A percentile compares a stretch with the other conserved stretches of the same genome.
phyloP scores from a whole-genome alignment of 2,888 invertebrate species.

The Minunthozetes semirufus region DNA sequence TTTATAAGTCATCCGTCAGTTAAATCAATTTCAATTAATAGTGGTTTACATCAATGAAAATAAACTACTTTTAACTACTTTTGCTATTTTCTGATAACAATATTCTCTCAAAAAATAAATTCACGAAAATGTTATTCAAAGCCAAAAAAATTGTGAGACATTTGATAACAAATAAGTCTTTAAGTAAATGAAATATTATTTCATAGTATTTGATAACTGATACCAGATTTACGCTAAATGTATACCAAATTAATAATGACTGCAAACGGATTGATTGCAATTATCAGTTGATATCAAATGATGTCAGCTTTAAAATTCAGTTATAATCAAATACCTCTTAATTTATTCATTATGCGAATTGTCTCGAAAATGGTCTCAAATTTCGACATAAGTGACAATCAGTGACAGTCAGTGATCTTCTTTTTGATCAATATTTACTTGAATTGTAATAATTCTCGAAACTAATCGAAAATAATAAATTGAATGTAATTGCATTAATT shows the following conservation, averaged over 20 bases:
- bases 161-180: background rate
- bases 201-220: too few relatives aligned
- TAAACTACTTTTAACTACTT: background rate
- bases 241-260: too few relatives aligned
- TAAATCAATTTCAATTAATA: background rate
- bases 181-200: too few relatives aligned
- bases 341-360: background rate
- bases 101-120: background rate
- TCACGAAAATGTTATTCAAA: background rate
- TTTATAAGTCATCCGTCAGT: background rate
- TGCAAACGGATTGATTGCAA: too few relatives aligned
- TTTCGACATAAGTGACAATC: background rate
- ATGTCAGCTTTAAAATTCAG: too few relatives aligned
- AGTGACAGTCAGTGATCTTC: too few relatives aligned
- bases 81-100: background rate
- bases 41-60: background rate
- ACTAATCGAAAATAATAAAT: background rate
- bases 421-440: background rate
- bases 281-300: too few relatives aligned
- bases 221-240: too few relatives aligned
- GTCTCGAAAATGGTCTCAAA: too few relatives aligned
- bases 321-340: background rate
- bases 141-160: background rate
- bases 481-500: background rate
- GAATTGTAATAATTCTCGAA: background rate